Percentiles rank a stretch among this genome's conserved stretches.
phyloP scores from a whole-genome alignment of 2,888 invertebrate species.

The Clanis bilineata region DNA sequence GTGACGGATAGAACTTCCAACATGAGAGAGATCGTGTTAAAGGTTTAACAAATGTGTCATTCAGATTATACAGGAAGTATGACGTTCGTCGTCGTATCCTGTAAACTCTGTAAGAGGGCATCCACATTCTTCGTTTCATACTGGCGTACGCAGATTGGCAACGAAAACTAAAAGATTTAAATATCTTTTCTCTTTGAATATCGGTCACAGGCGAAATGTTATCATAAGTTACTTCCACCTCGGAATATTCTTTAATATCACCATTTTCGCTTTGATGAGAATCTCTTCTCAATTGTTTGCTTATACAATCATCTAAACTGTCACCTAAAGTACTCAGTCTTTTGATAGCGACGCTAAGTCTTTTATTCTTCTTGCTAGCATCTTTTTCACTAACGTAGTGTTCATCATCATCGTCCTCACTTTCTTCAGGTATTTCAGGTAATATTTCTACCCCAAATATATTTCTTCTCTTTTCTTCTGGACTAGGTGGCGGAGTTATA shows the following conservation, averaged over 20 bases:
- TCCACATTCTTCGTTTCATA: conserved; percentile 61
- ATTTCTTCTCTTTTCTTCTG: conserved; percentile 73
- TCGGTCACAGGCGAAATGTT: conserved; percentile 70
- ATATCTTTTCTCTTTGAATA: conserved; percentile 68
- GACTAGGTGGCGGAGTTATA: conserved; percentile 71
- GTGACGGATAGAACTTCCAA: conserved; percentile 73
- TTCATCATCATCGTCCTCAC: conserved; percentile 60
- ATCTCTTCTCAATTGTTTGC: conserved; percentile 66
- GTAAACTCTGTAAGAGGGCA: conserved; percentile 72
- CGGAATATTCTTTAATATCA: conserved; percentile 57
- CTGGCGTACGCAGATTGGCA: conserved; percentile 67
- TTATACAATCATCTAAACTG: conserved; percentile 74
- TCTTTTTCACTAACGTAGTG: conserved; percentile 35
- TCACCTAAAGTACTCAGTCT: conserved; percentile 78
- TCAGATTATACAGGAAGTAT: conserved; percentile 62
- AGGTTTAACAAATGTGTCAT: conserved; percentile 73
- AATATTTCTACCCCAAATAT: conserved; percentile 77
- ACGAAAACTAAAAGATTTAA: conserved; percentile 70
- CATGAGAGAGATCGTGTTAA: conserved; percentile 68
- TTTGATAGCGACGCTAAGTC: conserved; percentile 71
- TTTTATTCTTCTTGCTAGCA: conserved; percentile 53
- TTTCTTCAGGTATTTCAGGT: conserved; percentile 80
- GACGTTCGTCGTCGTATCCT: conserved; percentile 59
- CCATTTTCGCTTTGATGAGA: conserved; percentile 50
- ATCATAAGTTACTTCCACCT: conserved; percentile 70